These are phyloP conservation scores for Brachirus orientalis DNA, from an alignment of 2,113 vertebrate species.

Conservation along the genomic window DNA sequence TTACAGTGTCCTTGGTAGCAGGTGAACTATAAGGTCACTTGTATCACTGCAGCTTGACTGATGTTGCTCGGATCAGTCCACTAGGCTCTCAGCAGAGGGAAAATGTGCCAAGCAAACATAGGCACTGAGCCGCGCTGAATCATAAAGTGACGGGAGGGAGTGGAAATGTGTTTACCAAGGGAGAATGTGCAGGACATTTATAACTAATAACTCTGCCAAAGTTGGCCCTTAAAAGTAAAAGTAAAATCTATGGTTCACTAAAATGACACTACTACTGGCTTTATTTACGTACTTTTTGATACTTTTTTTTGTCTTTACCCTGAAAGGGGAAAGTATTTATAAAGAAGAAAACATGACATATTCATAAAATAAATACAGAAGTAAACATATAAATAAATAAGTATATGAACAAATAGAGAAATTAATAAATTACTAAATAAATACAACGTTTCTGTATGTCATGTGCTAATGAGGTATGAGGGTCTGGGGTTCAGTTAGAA, in stretches of 20 bases:
- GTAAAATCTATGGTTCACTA: neutral
- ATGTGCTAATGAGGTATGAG: no score
- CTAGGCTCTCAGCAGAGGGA: neutral
- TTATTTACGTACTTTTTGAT: no score
- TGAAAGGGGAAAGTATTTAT: no score
- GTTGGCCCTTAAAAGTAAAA: neutral
- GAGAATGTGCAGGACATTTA: neutral
- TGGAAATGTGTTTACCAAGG: neutral
- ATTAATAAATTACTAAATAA: no score
- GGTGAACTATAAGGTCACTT: conserved; percentile 45
- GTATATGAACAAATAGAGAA: no score
- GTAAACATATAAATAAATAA: no score
- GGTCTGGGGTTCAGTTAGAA: no score
- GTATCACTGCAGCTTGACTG: conserved; percentile 11
- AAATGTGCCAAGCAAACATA: neutral
- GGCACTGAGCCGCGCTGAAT: neutral
- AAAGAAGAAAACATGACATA: no score
- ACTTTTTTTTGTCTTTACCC: no score
- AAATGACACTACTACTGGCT: neutral
- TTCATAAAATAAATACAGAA: no score
- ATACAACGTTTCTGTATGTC: no score
- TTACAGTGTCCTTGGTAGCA: conserved; percentile 47
- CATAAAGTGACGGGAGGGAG: neutral
- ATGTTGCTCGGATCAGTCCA: neutral
- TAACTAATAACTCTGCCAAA: neutral